Evolutionary conservation across 2,113 vertebrate species (phyloP), one percentile per base, ranked within the genome.

Genomic region (Delphinapterus leucas): DNA sequence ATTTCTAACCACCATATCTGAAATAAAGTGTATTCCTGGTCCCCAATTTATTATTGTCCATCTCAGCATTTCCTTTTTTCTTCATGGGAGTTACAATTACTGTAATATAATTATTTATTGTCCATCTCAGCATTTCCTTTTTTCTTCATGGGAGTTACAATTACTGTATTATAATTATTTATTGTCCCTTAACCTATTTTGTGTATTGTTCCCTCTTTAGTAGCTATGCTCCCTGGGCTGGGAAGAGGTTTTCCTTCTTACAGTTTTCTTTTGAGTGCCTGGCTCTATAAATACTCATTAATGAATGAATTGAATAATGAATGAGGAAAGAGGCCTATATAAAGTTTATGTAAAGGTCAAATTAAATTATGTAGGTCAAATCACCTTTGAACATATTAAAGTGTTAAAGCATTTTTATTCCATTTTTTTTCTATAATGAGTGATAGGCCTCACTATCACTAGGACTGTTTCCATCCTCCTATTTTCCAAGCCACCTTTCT

Each of bases 211-310:
- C 79, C 6, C 23, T 28, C 36, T 86, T 80, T 41, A 68, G 31
- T 70, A 17, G 77, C 15, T 68, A 63, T 82, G 73, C 18, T 89
- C 53, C 68, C 63, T n/a, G 31, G 70, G 11, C 58, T 15, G 74
- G 79, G 21, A 83, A 41, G 41, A 63, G 76, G 1, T 79, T 96
- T 86, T 41, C 58, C 36, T 49, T 95, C 23, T 53, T 88, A 63
- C 15, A 93, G 4, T 89, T 96, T 89, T 49, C 41, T 92, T 55
- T 49, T 55, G 31, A n/a, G 21, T 82, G 36, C 33, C 33, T 93
- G 81, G 70, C 81, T 97, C 44, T 83, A 95, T 95, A 96, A 97
- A 97, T 97, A 97, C 92, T 96, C 77, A 93, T 83, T 95, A 93
- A 92, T 79, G 83, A 96, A 91, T 61, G 65, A 96, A 96, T 88